phyloP scores from a whole-genome alignment of 2,113 vertebrate species.

The Turdus rufiventris region DNA sequence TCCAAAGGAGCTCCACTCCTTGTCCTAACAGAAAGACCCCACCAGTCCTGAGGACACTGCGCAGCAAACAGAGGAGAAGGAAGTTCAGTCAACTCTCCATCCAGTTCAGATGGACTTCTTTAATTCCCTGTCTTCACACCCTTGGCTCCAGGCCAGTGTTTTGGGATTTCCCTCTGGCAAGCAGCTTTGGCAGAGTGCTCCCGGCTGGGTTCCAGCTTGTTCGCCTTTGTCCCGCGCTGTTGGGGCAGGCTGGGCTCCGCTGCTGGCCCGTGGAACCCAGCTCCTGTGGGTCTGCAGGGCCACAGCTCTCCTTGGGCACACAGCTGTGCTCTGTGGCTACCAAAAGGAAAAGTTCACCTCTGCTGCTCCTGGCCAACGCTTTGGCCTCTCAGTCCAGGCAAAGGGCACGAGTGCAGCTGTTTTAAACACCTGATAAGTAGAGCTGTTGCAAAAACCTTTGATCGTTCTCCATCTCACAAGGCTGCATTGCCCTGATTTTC shows the following conservation, averaged over 20 bases:
- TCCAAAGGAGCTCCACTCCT: neutral
- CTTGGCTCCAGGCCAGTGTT: conserved; percentile 33
- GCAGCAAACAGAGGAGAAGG: neutral
- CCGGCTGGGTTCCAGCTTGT: conserved; percentile 39
- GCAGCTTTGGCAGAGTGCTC: neutral
- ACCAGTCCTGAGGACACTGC: neutral
- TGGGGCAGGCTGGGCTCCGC: neutral
- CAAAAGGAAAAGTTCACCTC: neutral
- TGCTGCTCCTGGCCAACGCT: neutral
- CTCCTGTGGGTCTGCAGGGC: neutral
- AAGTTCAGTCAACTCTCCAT: neutral
- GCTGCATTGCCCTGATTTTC: neutral
- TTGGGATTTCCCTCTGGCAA: conserved; percentile 52
- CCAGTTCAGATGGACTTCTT: neutral
- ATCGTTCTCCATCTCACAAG: neutral
- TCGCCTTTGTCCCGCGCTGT: neutral
- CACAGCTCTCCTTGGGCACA: neutral
- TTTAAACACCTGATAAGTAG: neutral
- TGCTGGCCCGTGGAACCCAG: neutral
- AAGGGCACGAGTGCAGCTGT: neutral
- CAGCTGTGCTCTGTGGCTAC: neutral
- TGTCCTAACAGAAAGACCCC: neutral
- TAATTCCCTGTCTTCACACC: neutral
- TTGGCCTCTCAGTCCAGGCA: neutral
- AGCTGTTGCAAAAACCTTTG: neutral